Evolutionary conservation across 2,797 vertebrate genomes (phyloP), one percentile per base, ranked within the genome.

Genomic region (Apodemus agrarius): DNA sequence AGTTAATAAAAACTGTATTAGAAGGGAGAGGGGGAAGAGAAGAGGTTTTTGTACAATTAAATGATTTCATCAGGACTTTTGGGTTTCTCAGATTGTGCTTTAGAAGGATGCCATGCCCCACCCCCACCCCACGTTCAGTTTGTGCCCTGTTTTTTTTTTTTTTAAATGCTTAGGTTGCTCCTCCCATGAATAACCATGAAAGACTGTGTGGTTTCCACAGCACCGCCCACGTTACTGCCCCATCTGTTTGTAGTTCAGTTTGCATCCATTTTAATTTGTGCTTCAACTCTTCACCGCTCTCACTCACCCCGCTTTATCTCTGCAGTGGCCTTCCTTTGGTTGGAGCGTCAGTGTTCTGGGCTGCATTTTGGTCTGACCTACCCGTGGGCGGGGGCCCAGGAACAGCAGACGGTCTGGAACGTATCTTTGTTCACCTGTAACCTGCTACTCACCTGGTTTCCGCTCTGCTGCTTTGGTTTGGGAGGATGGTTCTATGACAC

Each of bases 161-260:
- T 21, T 31, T 31, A 16, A 67, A 67, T 16, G 13, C 12, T 49
- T 37, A 24, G 26, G 22, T 46, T 37, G 26, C 54, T 21, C 31
- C 14, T 37, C 37, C 49, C 86, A 37, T 0, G 0, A 17, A 19
- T 10, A 34, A 49, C 88, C 59, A 26, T 1, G 54, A 17, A 5
- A 43, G 61, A 43, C n/a, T 31, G 9, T 29, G 83, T 9, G 4
- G 82, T 7, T 61, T 29, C 82, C 40, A 11, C 34, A 0, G 4
- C 6, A 16, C 1, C n/a, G 61, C 59, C 76, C n/a, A 3, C 3
- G 1, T 82, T 16, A 6, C 0, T 46, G 85, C 29, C 29, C 34
- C 88, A 88, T 96, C 59, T 93, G 85, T 57, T 65, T 78, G 37
- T 17, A 17, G 82, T 72, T 94, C 31, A 29, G 34, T 19, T 89